Conservation (phyloP, 2,113 vertebrate species). For the Halcyon malimbica region DNA sequence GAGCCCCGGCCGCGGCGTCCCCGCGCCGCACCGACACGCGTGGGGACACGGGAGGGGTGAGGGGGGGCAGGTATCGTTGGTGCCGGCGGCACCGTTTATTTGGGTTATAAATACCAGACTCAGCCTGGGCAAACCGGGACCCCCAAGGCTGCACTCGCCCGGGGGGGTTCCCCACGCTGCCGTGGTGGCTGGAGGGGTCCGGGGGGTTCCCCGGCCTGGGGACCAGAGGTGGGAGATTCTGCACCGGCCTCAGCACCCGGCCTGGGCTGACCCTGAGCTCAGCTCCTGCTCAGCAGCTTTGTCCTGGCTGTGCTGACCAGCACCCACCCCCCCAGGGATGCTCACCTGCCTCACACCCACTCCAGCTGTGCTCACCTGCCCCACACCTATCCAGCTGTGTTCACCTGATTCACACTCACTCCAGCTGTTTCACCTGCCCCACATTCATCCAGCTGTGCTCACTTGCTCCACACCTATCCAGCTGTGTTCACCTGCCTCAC, state of each 20-base stretch:
- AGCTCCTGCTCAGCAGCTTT: neutral
- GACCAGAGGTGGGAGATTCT: neutral
- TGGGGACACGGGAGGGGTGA: neutral
- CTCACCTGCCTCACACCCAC: neutral
- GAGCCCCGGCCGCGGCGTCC: neutral
- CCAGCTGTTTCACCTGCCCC: neutral
- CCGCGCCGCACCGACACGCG: neutral
- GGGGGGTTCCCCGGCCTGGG: too few species aligned
- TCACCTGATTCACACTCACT: neutral
- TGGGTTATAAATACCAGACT: neutral
- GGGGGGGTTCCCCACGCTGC: neutral
- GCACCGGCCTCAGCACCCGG: neutral
- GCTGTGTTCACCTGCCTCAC: neutral
- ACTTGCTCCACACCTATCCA: neutral
- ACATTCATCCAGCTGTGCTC: neutral
- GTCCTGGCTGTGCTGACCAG: neutral
- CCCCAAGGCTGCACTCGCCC: neutral
- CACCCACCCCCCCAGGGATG: neutral
- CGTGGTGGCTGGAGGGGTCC: neutral
- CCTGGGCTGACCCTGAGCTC: neutral
- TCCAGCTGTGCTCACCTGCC: neutral
- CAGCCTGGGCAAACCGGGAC: neutral
- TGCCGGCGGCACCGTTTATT: constrained; percentile 31
- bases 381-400: neutral
- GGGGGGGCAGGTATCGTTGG: neutral